phyloP scores from a whole-genome alignment of 2,113 vertebrate species.

The Melierax canorus region DNA sequence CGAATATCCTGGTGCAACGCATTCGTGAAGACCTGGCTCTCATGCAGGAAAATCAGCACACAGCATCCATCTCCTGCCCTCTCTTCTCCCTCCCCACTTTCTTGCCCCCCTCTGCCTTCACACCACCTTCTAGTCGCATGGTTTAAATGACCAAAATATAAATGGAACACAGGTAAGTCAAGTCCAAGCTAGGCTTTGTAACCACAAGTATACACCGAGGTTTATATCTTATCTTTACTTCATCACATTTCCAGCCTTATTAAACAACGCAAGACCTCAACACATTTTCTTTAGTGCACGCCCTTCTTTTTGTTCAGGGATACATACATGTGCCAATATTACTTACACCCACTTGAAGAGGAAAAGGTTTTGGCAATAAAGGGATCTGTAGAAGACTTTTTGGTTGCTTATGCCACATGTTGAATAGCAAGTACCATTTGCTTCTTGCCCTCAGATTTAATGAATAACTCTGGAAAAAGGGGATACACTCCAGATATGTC shows the following conservation, averaged over 20 bases:
- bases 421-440: not conserved
- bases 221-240: not conserved
- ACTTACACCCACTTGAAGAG: not conserved
- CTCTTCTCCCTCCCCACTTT: not conserved
- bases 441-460: not conserved
- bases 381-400: not conserved
- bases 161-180: not conserved
- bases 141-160: not conserved
- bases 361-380: not conserved
- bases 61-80: not conserved
- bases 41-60: not conserved
- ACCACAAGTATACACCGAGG: not conserved
- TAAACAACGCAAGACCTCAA: not conserved
- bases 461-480: not conserved
- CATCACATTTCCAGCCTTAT: not conserved
- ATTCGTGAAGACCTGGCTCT: not conserved
- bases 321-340: not conserved
- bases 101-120: not conserved
- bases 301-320: not conserved
- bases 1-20: accelerated
- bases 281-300: not conserved
- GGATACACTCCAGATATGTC: not conserved
- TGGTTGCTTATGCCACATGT: not conserved
- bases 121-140: not conserved
- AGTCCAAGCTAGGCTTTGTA: not conserved